Percentiles rank a stretch among this genome's conserved stretches.
phyloP scores from a whole-genome alignment of 1,140 invertebrate species.

The Drosophila aff. region DNA sequence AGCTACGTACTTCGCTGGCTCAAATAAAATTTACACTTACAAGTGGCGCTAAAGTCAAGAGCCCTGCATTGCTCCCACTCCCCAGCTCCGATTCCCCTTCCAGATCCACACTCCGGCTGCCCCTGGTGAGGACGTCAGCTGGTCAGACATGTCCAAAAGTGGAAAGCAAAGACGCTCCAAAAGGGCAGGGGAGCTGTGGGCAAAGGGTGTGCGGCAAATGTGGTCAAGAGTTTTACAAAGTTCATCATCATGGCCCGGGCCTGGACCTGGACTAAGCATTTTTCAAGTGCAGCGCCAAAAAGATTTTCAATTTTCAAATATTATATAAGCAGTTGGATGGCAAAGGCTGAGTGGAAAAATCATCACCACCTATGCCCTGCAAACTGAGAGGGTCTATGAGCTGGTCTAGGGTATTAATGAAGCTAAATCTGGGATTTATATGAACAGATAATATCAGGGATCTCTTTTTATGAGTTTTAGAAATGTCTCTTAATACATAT shows the following conservation, averaged over 20 bases:
- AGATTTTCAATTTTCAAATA: conserved; percentile 82
- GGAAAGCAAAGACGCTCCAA: conserved; percentile 30
- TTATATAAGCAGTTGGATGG: conserved; percentile 71
- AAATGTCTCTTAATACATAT: neutral
- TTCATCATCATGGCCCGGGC: conserved; percentile 69
- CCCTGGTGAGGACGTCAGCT: conserved; percentile 63
- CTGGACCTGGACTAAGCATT: conserved; percentile 67
- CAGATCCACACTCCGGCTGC: neutral
- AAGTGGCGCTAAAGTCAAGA: conserved; percentile 81
- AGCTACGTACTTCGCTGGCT: conserved; percentile 58
- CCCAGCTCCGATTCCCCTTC: neutral
- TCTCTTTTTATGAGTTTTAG: neutral
- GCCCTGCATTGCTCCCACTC: conserved; percentile 44
- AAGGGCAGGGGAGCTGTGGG: neutral
- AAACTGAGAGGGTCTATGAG: neutral
- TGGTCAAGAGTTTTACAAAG: conserved; percentile 81
- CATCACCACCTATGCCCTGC: conserved; percentile 38
- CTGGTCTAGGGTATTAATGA: rapidly evolving
- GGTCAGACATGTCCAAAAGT: conserved; percentile 69
- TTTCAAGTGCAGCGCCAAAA: conserved; percentile 78
- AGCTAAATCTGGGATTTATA: neutral
- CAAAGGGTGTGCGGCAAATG: conserved; percentile 65
- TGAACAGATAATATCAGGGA: too few species aligned
- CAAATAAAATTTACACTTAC: conserved; percentile 82
- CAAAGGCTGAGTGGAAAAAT: conserved; percentile 47